Percentiles rank a stretch among this genome's conserved stretches.
phyloP scores from a whole-genome alignment of 2,797 vertebrate genomes.

The Anguilla obscura region DNA sequence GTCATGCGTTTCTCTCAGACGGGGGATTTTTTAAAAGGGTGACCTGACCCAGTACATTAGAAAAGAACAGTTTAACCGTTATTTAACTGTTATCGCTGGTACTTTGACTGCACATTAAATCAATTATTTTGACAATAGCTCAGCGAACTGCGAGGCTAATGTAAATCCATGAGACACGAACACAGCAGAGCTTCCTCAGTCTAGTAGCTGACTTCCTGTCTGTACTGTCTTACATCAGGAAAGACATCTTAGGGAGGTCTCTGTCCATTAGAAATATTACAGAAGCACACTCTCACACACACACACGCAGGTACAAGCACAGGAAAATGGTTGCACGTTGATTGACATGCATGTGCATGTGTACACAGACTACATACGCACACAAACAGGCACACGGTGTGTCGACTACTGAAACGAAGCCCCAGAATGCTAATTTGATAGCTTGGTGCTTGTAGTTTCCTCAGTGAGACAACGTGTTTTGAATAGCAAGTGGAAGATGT shows the following conservation, averaged over 20 bases:
- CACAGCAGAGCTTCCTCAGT: background rate
- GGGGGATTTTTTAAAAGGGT: background rate
- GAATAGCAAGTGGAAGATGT: background rate
- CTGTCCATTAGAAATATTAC: background rate
- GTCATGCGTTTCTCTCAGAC: background rate
- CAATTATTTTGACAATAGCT: slow-evolving; percentile 19
- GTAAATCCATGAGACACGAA: background rate
- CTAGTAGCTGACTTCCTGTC: background rate
- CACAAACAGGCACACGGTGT: background rate
- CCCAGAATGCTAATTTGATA: background rate
- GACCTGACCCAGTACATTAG: background rate
- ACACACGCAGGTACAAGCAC: background rate
- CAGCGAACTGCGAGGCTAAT: background rate
- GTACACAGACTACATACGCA: background rate
- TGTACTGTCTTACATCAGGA: background rate
- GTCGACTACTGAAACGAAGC: background rate
- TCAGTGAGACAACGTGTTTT: background rate
- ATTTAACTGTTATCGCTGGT: background rate
- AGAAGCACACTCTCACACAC: background rate
- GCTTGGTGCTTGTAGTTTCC: background rate
- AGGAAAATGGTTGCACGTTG: background rate
- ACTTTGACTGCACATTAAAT: slow-evolving; percentile 15
- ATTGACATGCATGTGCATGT: background rate
- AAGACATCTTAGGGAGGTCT: background rate
- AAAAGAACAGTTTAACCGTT: background rate